Base-by-base conservation (phyloP, 1,140 invertebrate genomes). In the Micrasema minimum region DNA sequence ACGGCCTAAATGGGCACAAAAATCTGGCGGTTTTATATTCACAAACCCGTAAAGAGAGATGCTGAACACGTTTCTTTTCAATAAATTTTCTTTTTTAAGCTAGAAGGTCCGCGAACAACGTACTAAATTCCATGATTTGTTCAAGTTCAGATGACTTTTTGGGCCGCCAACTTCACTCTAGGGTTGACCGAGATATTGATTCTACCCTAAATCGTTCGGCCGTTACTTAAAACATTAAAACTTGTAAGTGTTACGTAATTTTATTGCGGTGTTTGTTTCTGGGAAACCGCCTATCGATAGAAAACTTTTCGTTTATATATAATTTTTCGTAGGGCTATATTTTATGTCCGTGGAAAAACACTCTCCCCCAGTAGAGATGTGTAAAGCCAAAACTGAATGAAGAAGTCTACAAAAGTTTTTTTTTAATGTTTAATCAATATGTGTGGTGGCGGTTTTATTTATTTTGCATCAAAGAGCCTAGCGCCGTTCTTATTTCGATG, bases 1-100 rank as follows among this genome's bases (percentile, higher is more conserved):
- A 3, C 20, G 22, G 41, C 43, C 59, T 46, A 64, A 64, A 64
- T 64, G 59, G 59, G 43, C 43, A 31, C 20, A 14, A 46, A 16
- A 41, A 46, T 45, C 14, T 26, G 59, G 41, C 31, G 45, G 41
- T 64, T 64, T 48, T 48, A 64, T 64, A 64, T 64, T 64, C 59
- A 45, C 59, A 23, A 18, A 11, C 59, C n/a, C 14, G n/a, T 11
- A 62, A 64, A 41, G 22, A 38, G 31, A 7, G 64, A 11, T 55
- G 65, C 55, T 16, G 55, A 69, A 53, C 66, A 69, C 66, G 66
- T 69, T 37, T 41, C 20, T 69, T 64, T 26, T 41, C 59, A 45
- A 70, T 70, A 70, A 70, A 70, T 70, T 64, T 35, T 35, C 67
- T 55, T 69, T 69, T 69, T 69, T 61, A 59, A 69, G 55, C 67